These are phyloP conservation scores for Pterostichus madidus DNA, from an alignment of 2,888 invertebrate genomes.

Conservation along the genomic window DNA sequence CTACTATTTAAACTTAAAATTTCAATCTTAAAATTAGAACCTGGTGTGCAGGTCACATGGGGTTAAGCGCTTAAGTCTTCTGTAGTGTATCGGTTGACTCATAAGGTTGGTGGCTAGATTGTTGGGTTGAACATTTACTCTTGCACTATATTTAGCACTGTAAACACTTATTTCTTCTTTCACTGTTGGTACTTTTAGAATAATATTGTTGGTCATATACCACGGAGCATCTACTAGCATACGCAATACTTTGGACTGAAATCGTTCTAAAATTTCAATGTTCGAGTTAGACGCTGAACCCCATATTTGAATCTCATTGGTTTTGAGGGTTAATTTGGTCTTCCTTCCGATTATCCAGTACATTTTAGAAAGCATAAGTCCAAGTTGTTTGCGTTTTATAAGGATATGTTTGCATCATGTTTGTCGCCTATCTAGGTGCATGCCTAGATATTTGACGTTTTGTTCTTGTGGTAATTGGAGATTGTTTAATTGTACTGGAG, in stretches of 20 bases:
- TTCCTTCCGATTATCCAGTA: constrained; percentile 20
- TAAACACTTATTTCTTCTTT: too few species aligned
- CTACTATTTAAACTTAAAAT: too few species aligned
- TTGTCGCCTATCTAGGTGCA: constrained; percentile 22
- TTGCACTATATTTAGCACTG: too few species aligned
- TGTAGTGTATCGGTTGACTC: not conserved
- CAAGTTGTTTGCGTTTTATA: not conserved
- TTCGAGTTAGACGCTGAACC: constrained; percentile 3
- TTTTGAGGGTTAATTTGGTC: constrained; percentile 14
- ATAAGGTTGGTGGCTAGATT: too few species aligned
- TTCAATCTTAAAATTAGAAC: not conserved
- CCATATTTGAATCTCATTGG: constrained; percentile 25
- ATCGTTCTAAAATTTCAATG: not conserved
- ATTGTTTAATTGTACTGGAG: not conserved
- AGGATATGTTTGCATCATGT: not conserved
- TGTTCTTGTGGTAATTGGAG: constrained; percentile 4
- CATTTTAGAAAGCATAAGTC: constrained; percentile 14
- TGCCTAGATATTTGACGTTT: constrained; percentile 27
- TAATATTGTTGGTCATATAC: constrained; percentile 7
- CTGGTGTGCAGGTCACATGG: not conserved
- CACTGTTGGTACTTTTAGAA: not conserved
- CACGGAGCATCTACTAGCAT: constrained; percentile 12
- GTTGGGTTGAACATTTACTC: too few species aligned
- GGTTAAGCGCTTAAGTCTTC: not conserved
- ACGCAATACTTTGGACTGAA: constrained; percentile 2